A percentile compares a stretch with the other conserved stretches of the same genome.
Conservation (phyloP, 2,888 invertebrate species). For the Eugnorisma glareosa region DNA sequence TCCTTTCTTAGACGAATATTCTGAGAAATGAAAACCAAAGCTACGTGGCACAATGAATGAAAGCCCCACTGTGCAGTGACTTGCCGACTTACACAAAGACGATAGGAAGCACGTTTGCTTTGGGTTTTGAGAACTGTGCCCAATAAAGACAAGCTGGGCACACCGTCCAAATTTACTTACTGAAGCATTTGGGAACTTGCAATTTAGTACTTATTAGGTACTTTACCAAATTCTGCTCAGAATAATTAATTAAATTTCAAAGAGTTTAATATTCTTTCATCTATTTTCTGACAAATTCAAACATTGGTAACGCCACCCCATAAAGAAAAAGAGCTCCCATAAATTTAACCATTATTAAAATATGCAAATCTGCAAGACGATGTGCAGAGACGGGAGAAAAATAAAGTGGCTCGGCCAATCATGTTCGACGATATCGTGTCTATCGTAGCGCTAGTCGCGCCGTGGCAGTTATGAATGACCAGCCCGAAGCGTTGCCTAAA, state of each 20-base stretch:
- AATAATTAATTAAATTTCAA: not conserved
- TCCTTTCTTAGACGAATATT: conserved; percentile 43
- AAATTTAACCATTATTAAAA: conserved; percentile 48
- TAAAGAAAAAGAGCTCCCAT: conserved; percentile 2
- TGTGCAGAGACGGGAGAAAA: conserved; percentile 39
- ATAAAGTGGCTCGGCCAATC: conserved; percentile 43
- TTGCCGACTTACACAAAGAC: conserved; percentile 27
- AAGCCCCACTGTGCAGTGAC: conserved; percentile 12
- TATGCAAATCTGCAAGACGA: conserved; percentile 41
- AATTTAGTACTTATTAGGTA: not conserved
- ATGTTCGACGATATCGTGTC: conserved; percentile 60
- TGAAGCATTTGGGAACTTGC: conserved; percentile 3
- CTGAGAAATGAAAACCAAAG: conserved; percentile 45
- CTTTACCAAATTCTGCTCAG: not conserved
- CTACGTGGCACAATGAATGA: conserved; percentile 36
- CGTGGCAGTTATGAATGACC: conserved; percentile 84
- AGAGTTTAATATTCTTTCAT: not conserved
- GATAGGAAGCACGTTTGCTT: conserved; percentile 42
- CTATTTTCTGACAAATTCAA: not conserved
- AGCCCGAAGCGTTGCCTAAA: conserved; percentile 85
- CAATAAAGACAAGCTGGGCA: conserved; percentile 22
- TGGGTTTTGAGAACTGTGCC: conserved; percentile 25
- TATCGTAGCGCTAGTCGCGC: conserved; percentile 57
- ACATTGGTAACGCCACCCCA: not conserved
- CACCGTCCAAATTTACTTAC: conserved; percentile 23